phyloP scores from a whole-genome alignment of 2,888 invertebrate species.

The Allacma fusca region DNA sequence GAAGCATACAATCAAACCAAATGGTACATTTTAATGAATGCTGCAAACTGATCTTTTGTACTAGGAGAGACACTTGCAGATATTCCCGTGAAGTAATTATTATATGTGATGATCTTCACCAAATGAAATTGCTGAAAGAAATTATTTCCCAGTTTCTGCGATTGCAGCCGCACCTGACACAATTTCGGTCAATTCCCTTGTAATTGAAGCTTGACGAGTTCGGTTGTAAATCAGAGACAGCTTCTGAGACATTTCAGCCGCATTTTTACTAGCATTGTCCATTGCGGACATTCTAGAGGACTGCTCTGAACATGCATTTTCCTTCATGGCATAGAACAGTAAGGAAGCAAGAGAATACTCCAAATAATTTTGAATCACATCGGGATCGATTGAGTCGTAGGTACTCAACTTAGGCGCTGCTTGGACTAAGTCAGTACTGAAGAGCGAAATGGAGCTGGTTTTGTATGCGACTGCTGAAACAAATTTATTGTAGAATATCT shows the following conservation, averaged over 20 bases:
- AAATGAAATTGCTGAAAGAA: too few relatives aligned
- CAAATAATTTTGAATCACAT: constrained; percentile 89
- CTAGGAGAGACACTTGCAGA: too few relatives aligned
- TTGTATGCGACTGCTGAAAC: constrained; percentile 87
- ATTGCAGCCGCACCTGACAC: constrained; percentile 94
- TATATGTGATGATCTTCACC: too few relatives aligned
- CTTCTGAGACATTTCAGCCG: constrained; percentile 70
- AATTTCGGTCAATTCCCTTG: constrained; percentile 96
- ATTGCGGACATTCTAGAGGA: constrained; percentile 99
- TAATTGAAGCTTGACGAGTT: constrained; percentile 75
- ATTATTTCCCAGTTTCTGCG: too few relatives aligned
- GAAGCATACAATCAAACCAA: too few relatives aligned
- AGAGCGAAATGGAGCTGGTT: constrained; percentile 83
- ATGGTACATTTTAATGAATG: too few relatives aligned
- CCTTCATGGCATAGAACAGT: constrained; percentile 95
- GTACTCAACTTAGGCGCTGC: constrained; percentile 82
- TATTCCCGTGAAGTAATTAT: too few relatives aligned
- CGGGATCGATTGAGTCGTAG: constrained; percentile 93
- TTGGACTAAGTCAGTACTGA: constrained; percentile 73
- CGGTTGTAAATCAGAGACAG: constrained; percentile 59
- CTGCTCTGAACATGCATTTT: constrained; percentile 97
- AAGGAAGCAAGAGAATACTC: constrained; percentile 95
- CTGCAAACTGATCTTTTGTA: too few relatives aligned
- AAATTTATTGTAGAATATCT: constrained; percentile 85
- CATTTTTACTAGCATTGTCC: constrained; percentile 99